phyloP scores from a whole-genome alignment of 2,113 vertebrate species.

The Colaptes auratus region DNA sequence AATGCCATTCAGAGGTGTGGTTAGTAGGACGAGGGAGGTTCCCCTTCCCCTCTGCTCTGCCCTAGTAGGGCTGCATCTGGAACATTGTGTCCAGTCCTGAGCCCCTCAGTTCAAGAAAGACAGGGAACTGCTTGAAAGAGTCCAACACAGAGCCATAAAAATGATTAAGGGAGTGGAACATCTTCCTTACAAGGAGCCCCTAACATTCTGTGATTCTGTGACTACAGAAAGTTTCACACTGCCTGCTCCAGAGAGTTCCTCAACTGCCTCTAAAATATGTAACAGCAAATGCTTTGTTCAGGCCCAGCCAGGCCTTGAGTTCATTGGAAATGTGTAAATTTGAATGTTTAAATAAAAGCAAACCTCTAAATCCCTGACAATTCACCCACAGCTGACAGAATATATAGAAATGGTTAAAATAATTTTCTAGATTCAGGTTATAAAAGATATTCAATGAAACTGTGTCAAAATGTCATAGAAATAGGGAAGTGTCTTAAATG shows the following conservation, averaged over 20 bases:
- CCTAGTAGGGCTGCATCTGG: too few species aligned
- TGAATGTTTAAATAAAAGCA: slow-evolving; percentile 15
- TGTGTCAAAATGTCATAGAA: slow-evolving; percentile 41
- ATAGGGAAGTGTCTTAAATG: slow-evolving; percentile 56
- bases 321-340: background rate
- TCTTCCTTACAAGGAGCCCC: too few species aligned
- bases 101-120: too few species aligned
- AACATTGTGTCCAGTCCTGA: too few species aligned
- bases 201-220: too few species aligned
- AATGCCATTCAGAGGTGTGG: too few species aligned
- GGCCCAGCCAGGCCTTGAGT: background rate
- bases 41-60: too few species aligned
- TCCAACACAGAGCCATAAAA: too few species aligned
- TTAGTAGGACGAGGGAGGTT: too few species aligned
- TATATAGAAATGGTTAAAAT: slow-evolving; percentile 38
- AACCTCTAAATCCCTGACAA: background rate
- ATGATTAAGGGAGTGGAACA: too few species aligned
- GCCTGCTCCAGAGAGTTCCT: background rate
- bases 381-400: background rate
- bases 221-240: background rate
- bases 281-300: background rate
- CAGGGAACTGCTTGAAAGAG: too few species aligned
- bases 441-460: slow-evolving; percentile 38
- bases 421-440: slow-evolving; percentile 12
- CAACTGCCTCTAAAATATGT: background rate